These are phyloP conservation scores for Cyphomyrmex costatus DNA, from an alignment of 1,140 invertebrate species.

Conservation along the genomic window DNA sequence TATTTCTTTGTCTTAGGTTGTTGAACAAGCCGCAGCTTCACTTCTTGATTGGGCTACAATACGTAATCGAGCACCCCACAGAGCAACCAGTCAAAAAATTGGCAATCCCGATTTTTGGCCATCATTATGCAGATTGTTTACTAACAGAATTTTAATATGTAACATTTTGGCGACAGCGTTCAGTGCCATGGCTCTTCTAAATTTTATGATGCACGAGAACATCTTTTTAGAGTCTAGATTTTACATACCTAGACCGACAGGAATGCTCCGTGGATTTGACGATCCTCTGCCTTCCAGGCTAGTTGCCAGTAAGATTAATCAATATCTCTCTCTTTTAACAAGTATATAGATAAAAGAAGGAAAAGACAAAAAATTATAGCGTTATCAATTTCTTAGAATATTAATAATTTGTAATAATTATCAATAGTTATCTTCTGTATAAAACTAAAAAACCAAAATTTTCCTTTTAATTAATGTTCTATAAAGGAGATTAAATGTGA, in stretches of 20 bases:
- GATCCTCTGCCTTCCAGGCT: slow-evolving; percentile 87
- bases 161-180: slow-evolving; percentile 88
- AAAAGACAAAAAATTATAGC: not conserved
- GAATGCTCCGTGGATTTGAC: slow-evolving; percentile 85
- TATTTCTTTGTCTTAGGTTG: slow-evolving; percentile 79
- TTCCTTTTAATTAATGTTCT: not conserved
- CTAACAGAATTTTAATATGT: slow-evolving; percentile 88
- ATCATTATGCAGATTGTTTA: slow-evolving; percentile 88
- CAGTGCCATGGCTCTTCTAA: slow-evolving; percentile 87
- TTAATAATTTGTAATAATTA: not conserved
- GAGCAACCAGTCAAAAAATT: slow-evolving; percentile 69
- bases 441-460: not conserved
- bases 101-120: slow-evolving; percentile 85
- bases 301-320: slow-evolving; percentile 81
- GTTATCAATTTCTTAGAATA: not conserved
- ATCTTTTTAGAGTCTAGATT: slow-evolving; percentile 88
- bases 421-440: not conserved
- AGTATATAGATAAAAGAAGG: not conserved
- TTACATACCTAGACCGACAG: slow-evolving; percentile 87
- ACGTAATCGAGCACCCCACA: slow-evolving; percentile 57
- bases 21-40: slow-evolving; percentile 87
- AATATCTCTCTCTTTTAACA: not conserved
- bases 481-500: not conserved
- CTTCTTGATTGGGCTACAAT: slow-evolving; percentile 79
- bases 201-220: slow-evolving; percentile 88